Evolutionary conservation across 2,113 vertebrate species (phyloP).

Genomic region (Helogale parvula): DNA sequence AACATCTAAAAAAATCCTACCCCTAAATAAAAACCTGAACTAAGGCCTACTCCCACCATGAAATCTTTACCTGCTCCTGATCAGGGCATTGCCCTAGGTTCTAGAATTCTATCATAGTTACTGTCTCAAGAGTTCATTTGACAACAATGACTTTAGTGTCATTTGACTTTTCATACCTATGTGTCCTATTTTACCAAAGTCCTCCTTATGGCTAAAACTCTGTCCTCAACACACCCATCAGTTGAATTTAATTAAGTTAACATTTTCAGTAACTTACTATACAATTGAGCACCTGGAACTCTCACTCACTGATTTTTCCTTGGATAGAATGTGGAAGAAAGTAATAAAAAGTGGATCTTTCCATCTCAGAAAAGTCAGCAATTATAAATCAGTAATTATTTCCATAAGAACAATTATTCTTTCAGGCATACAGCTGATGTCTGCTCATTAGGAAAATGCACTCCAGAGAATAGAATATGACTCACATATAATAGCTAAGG

Average conservation of each 20-base stretch:
- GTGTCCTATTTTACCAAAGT: not conserved
- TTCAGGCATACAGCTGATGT: constrained; percentile 66
- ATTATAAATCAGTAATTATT: constrained; percentile 74
- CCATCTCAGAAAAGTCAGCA: constrained; percentile 44
- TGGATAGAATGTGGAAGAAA: constrained; percentile 24
- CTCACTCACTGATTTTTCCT: not conserved
- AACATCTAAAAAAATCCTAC: not conserved
- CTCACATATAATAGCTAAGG: constrained; percentile 67
- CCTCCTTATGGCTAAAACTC: not conserved
- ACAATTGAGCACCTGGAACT: constrained; percentile 23
- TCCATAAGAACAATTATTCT: constrained; percentile 73
- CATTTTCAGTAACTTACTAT: constrained; percentile 53
- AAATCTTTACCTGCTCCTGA: not conserved
- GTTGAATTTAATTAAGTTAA: constrained; percentile 34
- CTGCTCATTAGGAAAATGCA: constrained; percentile 76
- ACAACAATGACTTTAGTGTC: not conserved
- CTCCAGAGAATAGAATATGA: constrained; percentile 65
- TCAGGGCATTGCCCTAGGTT: not conserved
- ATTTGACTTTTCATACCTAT: not conserved
- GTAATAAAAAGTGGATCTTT: constrained; percentile 32
- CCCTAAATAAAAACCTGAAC: not conserved
- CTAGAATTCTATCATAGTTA: not conserved
- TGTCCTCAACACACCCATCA: not conserved
- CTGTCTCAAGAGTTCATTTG: not conserved
- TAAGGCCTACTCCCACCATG: not conserved